phyloP scores from a whole-genome alignment of 2,797 vertebrate species.

The Semaprochilodus insignis region DNA sequence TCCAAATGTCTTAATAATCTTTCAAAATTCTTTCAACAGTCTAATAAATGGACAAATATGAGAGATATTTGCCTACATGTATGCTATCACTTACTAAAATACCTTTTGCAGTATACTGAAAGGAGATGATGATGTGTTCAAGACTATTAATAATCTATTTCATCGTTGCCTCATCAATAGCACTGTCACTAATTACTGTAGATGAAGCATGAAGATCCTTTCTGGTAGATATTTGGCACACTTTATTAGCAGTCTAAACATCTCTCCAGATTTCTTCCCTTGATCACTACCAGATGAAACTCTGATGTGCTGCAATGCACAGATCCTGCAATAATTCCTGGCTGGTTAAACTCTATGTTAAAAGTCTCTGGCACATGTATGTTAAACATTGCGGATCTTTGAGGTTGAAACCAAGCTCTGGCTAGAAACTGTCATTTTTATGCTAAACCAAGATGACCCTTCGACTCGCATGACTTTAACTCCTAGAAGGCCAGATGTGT shows the following conservation, averaged over 20 bases:
- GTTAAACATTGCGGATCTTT: not conserved
- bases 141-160: not conserved
- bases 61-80: not conserved
- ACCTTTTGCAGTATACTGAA: not conserved
- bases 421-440: constrained; percentile 21
- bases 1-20: no score
- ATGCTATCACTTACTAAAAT: not conserved
- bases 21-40: no score
- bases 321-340: not conserved
- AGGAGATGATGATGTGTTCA: no score
- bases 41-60: not conserved
- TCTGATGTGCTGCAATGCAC: not conserved
- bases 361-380: no score
- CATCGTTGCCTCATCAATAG: not conserved
- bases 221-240: constrained; percentile 18
- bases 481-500: not conserved
- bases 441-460: not conserved
- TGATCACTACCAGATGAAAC: constrained; percentile 31
- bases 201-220: constrained; percentile 17
- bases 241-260: constrained; percentile 22
- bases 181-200: not conserved
- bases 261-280: constrained; percentile 10
- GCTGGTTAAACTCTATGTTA: not conserved
- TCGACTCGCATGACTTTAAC: not conserved
- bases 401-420: not conserved